phyloP scores from a whole-genome alignment of 2,888 invertebrate species.

The Andricus curvator region DNA sequence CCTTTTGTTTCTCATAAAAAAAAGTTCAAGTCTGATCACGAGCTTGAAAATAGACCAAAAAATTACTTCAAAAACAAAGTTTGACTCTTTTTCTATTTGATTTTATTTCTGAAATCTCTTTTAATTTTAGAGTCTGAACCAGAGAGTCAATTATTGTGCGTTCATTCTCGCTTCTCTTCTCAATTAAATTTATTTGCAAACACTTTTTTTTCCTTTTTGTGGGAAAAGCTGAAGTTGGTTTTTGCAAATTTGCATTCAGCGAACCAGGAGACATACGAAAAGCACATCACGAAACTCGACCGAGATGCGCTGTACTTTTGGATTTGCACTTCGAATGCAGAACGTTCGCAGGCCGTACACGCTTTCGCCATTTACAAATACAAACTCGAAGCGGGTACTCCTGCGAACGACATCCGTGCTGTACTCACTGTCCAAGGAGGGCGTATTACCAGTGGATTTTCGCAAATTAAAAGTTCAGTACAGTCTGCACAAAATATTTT shows the following conservation, averaged over 20 bases:
- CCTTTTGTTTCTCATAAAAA: no score
- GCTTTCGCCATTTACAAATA: slow-evolving; percentile 34
- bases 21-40: no score
- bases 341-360: slow-evolving; percentile 6
- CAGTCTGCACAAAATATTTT: background rate
- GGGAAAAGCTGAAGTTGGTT: slow-evolving; percentile 5
- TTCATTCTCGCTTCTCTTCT: background rate
- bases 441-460: slow-evolving; percentile 16
- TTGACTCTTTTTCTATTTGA: no score
- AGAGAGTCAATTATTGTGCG: no score
- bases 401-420: slow-evolving; percentile 14
- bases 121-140: no score
- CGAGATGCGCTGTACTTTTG: slow-evolving; percentile 5
- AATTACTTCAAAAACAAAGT: no score
- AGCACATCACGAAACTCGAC: slow-evolving; percentile 7
- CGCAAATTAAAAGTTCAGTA: slow-evolving; percentile 25
- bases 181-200: slow-evolving; percentile 44
- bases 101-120: no score
- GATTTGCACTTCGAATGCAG: slow-evolving; percentile 36
- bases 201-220: background rate
- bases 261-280: slow-evolving; percentile 40
- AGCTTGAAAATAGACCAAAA: no score
- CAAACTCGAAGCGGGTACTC: slow-evolving; percentile 26
- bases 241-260: slow-evolving; percentile 23
- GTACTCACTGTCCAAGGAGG: slow-evolving; percentile 6